Conservation (phyloP, 2,888 invertebrate genomes). For the Nymphalis c-album region DNA sequence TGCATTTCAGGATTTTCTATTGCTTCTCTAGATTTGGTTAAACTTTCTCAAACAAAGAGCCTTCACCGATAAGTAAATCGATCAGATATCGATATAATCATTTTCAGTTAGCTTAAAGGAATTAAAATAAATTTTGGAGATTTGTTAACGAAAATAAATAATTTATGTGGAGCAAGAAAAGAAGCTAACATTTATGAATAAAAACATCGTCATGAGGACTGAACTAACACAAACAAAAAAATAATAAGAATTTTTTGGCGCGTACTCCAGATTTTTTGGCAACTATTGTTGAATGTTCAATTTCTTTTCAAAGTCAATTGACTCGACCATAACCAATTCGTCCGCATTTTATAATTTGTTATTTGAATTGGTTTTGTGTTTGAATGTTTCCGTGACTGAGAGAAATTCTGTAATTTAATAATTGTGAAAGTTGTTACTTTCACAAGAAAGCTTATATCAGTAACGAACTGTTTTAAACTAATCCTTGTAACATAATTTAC, state of each 20-base stretch:
- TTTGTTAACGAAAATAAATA: too few species aligned
- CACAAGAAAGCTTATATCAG: not conserved
- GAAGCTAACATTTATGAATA: not conserved
- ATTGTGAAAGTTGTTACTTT: not conserved
- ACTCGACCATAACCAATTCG: constrained; percentile 16
- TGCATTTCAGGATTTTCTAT: too few species aligned
- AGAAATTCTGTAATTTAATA: not conserved
- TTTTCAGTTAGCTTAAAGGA: too few species aligned
- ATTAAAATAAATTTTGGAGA: too few species aligned
- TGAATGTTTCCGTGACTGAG: not conserved
- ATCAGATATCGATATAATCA: too few species aligned
- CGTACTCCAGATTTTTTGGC: constrained; percentile 28
- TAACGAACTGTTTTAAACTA: not conserved
- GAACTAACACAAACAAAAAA: constrained; percentile 1
- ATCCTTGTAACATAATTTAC: too few species aligned
- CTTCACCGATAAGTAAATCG: too few species aligned
- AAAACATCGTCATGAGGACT: constrained; percentile 12
- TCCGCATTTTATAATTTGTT: constrained; percentile 1
- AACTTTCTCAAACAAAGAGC: too few species aligned
- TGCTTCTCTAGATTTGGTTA: too few species aligned
- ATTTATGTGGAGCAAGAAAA: not conserved
- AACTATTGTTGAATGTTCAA: constrained; percentile 14
- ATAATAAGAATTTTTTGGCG: constrained; percentile 25
- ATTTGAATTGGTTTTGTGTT: constrained; percentile 4
- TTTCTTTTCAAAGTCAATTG: constrained; percentile 26